Evolutionary conservation across 37 sponge, comb jelly and placozoan genomes (phyloP), one percentile per base, ranked within the genome.

Genomic region (Spongilla lacustris): DNA sequence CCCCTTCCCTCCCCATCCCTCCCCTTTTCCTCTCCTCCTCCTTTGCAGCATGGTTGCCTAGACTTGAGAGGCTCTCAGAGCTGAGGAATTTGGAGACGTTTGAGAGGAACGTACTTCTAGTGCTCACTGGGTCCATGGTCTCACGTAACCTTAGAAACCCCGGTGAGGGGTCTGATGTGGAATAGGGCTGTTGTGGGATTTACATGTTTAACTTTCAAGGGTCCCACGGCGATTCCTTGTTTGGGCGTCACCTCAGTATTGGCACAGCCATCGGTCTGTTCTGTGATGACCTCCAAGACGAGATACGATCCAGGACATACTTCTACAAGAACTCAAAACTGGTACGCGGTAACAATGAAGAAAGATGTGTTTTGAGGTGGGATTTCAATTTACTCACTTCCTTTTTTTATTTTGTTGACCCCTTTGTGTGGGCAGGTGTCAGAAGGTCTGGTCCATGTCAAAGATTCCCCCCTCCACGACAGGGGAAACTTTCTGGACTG

Each of bases 321-420:
- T 93, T 89, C 86, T 89, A 92, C 82, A 89, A 89, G 74, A 89
- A 81, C 75, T 88, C 89, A 26, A 85, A 85, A 49, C 81, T 92
- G 76, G 92, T 92, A 19, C 8, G 8, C 6, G 14, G 2, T 21
- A 23, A 29, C 4, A 48, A 27, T 5, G 11, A 8, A n/a, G 33
- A 21, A 19, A 37, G 1, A 76, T 35, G n/a, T 23, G 36, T 12
- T 76, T 27, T 74, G 34, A 33, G 30, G 75, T 74, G 34, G n/a
- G n/a, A n/a, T n/a, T n/a, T n/a, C n/a, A n/a, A n/a, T n/a, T n/a
- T n/a, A n/a, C n/a, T n/a, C n/a, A n/a, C n/a, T n/a, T n/a, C n/a
- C n/a, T n/a, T n/a, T n/a, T n/a, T n/a, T n/a, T 35, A 74, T 33
- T 27, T 22, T 33, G 34, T 32, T 31, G 30, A 74, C 2, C 48